These are phyloP conservation scores for Pedicia rivosa DNA, from an alignment of 2,888 invertebrate species.

Conservation along the genomic window DNA sequence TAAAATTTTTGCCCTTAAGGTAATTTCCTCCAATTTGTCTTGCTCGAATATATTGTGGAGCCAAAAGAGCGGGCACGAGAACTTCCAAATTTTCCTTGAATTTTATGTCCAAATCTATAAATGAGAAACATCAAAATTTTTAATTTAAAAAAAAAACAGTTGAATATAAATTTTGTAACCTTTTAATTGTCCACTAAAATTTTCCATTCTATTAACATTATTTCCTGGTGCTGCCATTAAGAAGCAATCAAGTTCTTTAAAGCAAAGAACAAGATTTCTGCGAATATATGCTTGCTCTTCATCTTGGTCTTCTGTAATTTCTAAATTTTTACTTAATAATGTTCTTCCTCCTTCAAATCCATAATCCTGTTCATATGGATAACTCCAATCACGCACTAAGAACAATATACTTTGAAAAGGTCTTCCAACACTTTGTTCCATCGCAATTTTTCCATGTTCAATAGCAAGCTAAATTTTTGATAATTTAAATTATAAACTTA, in stretches of 20 bases:
- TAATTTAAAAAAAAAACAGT: too few relatives aligned
- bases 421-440: not conserved
- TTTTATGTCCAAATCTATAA: constrained; percentile 7
- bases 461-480: too few relatives aligned
- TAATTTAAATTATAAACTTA: too few relatives aligned
- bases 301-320: constrained; percentile 3
- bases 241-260: constrained; percentile 6
- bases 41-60: constrained; percentile 2
- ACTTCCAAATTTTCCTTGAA: constrained; percentile 7
- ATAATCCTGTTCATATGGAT: constrained; percentile 5
- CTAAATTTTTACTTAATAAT: constrained; percentile 1
- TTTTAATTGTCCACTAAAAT: constrained; percentile 4
- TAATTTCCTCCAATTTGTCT: constrained; percentile 5
- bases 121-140: too few relatives aligned
- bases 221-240: constrained; percentile 9
- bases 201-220: not conserved
- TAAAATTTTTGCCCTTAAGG: constrained; percentile 4
- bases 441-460: constrained; percentile 5
- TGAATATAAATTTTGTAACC: too few relatives aligned
- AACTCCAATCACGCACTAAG: constrained; percentile 7
- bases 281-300: constrained; percentile 5
- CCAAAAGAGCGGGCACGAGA: constrained; percentile 4
- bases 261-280: constrained; percentile 3
- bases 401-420: constrained; percentile 9
- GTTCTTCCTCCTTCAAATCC: constrained; percentile 6